phyloP scores from a whole-genome alignment of 1,140 invertebrate species.

The Rhyacophila brunnea region DNA sequence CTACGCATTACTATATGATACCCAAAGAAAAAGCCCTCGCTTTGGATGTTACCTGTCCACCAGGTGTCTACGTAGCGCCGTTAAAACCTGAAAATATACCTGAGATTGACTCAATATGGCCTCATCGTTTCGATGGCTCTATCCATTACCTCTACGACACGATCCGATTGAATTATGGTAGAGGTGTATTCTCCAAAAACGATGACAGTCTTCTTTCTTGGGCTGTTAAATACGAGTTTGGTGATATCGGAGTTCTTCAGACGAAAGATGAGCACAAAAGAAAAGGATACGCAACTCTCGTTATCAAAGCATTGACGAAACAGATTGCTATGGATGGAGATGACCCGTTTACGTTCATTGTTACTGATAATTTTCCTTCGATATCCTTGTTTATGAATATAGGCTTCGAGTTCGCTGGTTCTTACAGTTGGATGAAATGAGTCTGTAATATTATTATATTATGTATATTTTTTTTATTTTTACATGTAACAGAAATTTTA shows the following conservation, averaged over 20 bases:
- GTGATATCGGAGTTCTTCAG: conserved; percentile 38
- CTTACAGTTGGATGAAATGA: conserved; percentile 7
- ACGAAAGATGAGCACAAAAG: conserved; percentile 37
- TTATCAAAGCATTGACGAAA: conserved; percentile 35
- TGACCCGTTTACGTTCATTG: conserved; percentile 35
- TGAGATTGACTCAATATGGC: conserved; percentile 37
- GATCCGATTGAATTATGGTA: conserved; percentile 38
- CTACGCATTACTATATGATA: conserved; percentile 3
- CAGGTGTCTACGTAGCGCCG: conserved; percentile 36
- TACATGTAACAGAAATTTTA: too few relatives aligned
- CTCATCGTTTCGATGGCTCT: conserved; percentile 36
- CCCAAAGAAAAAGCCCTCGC: neutral
- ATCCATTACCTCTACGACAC: conserved; percentile 35
- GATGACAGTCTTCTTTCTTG: conserved; percentile 36
- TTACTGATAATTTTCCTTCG: conserved; percentile 35
- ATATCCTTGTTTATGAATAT: conserved; percentile 36
- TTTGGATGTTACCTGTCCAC: neutral
- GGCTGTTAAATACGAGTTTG: conserved; percentile 38
- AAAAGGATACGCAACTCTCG: conserved; percentile 38
- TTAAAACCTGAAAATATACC: conserved; percentile 32
- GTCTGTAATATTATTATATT: too few relatives aligned
- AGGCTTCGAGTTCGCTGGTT: conserved; percentile 33
- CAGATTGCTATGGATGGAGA: conserved; percentile 38
- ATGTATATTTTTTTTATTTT: too few relatives aligned
- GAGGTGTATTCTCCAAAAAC: conserved; percentile 37